These are phyloP conservation scores for Drosophila nr. medialis DNA, from an alignment of 2,888 invertebrate species.

Conservation along the genomic window DNA sequence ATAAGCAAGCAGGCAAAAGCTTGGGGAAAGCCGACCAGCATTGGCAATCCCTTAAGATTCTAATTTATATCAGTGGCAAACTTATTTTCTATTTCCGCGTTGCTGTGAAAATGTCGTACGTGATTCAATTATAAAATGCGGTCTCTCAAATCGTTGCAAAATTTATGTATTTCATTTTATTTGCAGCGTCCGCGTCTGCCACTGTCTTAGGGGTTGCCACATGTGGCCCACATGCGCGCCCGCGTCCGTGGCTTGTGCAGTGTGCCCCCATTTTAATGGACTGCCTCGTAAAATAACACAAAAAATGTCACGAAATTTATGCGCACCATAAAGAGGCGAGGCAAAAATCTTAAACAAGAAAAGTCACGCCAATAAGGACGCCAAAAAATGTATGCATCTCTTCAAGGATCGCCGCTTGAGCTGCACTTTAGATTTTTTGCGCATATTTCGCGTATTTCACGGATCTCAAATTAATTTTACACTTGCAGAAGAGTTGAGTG, in stretches of 20 bases:
- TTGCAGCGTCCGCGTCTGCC: conserved; percentile 59
- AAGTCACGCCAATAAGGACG: conserved; percentile 50
- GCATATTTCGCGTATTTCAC: conserved; percentile 41
- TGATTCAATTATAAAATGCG: conserved; percentile 85
- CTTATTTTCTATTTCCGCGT: conserved; percentile 77
- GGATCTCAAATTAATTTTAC: conserved; percentile 74
- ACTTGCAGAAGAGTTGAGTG: conserved; percentile 41
- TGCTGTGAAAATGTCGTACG: conserved; percentile 82
- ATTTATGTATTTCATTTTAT: conserved; percentile 83
- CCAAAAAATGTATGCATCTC: conserved; percentile 13
- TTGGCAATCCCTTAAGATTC: conserved; percentile 78
- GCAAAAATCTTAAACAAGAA: conserved; percentile 52
- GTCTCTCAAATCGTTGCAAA: conserved; percentile 83
- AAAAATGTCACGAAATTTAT: conserved; percentile 75
- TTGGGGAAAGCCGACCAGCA: conserved; percentile 16
- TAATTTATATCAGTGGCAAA: conserved; percentile 79
- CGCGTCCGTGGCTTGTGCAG: background rate
- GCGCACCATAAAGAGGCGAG: conserved; percentile 63
- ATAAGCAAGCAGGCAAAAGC: conserved; percentile 15
- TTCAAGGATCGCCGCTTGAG: conserved; percentile 40
- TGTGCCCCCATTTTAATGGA: conserved; percentile 67
- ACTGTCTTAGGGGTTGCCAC: conserved; percentile 57
- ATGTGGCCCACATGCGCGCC: conserved; percentile 59
- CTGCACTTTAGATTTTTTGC: conserved; percentile 41
- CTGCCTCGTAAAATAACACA: conserved; percentile 75